Conservation (phyloP, 1,140 invertebrate genomes). For the Tetranychus cinnabarinus region DNA sequence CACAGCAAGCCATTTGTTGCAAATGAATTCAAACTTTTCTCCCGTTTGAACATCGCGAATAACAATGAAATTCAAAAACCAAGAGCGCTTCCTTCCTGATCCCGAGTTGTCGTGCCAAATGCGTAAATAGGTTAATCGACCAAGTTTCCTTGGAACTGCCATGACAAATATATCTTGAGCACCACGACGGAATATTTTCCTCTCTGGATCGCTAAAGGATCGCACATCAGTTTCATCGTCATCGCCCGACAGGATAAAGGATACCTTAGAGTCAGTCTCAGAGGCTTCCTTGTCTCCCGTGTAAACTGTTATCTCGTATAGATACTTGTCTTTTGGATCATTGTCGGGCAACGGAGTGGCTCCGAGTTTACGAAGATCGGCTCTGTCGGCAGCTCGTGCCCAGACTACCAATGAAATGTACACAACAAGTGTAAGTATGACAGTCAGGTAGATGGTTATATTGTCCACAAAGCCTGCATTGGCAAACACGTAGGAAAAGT, state of each 20-base stretch:
- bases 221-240: slow-evolving; percentile 21
- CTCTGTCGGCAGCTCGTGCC: slow-evolving; percentile 25
- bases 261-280: slow-evolving; percentile 24
- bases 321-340: slow-evolving; percentile 20
- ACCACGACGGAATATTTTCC: slow-evolving; percentile 24
- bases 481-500: slow-evolving; percentile 30
- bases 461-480: slow-evolving; percentile 29
- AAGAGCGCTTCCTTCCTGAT: slow-evolving; percentile 16
- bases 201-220: slow-evolving; percentile 21
- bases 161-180: slow-evolving; percentile 26
- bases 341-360: slow-evolving; percentile 26
- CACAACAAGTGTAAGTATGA: slow-evolving; percentile 24
- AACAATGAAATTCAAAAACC: slow-evolving; percentile 19
- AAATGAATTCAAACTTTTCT: slow-evolving; percentile 20
- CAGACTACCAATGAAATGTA: slow-evolving; percentile 25
- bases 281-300: slow-evolving; percentile 24
- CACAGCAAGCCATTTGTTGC: slow-evolving; percentile 19
- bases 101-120: slow-evolving; percentile 22
- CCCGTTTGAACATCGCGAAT: slow-evolving; percentile 19
- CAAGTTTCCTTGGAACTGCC: slow-evolving; percentile 17
- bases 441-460: slow-evolving; percentile 28
- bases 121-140: slow-evolving; percentile 15
- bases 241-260: slow-evolving; percentile 26
- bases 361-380: slow-evolving; percentile 25
- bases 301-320: slow-evolving; percentile 23